phyloP scores from a whole-genome alignment of 2,797 vertebrate species.

The Centroberyx gerrardi region DNA sequence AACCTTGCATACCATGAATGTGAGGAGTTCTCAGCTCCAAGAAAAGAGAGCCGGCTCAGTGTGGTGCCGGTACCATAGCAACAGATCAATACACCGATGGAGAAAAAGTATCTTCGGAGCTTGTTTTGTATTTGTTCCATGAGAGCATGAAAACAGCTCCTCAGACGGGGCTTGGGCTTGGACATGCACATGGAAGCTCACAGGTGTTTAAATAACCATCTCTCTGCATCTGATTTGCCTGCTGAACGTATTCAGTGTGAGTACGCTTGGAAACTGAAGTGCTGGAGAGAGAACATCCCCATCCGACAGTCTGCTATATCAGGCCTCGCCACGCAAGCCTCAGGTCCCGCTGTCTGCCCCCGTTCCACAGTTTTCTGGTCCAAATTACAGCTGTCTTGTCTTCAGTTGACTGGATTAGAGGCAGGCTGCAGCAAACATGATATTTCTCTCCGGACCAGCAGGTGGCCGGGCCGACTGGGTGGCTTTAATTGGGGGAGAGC shows the following conservation, averaged over 20 bases:
- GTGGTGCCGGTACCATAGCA: slow-evolving; percentile 68
- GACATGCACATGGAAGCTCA: background rate
- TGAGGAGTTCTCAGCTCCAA: slow-evolving; percentile 32
- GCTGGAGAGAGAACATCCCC: background rate
- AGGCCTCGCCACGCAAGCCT: slow-evolving; percentile 1
- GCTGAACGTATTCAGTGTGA: background rate
- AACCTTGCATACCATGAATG: slow-evolving; percentile 32
- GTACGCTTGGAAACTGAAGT: background rate
- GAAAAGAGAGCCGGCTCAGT: slow-evolving; percentile 21
- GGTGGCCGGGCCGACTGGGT: slow-evolving; percentile 37
- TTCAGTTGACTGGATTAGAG: slow-evolving; percentile 10
- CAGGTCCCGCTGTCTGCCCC: background rate
- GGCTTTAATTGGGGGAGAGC: slow-evolving; percentile 63
- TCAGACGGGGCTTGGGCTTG: background rate
- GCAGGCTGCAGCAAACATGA: slow-evolving; percentile 28
- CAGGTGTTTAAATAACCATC: background rate
- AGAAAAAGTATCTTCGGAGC: slow-evolving; percentile 25
- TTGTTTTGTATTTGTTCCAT: slow-evolving; percentile 7
- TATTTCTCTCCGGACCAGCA: slow-evolving; percentile 38
- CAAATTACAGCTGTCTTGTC: slow-evolving; percentile 1
- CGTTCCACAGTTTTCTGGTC: background rate
- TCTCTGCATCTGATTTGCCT: background rate
- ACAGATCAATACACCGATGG: slow-evolving; percentile 40
- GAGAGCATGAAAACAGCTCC: background rate
- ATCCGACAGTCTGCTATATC: slow-evolving; percentile 14